A percentile compares a stretch with the other conserved stretches of the same genome.
Conservation (phyloP, 2,797 vertebrate species). For the Cryptoprocta ferox region DNA sequence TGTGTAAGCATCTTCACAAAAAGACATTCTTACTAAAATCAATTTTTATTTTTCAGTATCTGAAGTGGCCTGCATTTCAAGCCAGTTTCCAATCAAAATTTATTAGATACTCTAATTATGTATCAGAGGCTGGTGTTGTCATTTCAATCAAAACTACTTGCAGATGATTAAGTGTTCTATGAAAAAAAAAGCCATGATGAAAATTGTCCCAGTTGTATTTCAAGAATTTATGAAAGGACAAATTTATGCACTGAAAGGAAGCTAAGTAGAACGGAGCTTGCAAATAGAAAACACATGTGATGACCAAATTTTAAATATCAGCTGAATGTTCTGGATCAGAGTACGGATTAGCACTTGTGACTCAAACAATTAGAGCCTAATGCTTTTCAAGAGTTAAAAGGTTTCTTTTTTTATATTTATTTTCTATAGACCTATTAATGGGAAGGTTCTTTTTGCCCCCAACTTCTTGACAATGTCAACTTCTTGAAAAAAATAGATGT, state of each 20-base stretch:
- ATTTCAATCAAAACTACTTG: conserved; percentile 62
- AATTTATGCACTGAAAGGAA: neutral
- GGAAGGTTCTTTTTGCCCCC: neutral
- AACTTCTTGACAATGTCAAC: conserved; percentile 24
- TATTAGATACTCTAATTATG: conserved; percentile 31
- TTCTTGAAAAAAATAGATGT: neutral
- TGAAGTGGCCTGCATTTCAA: conserved; percentile 32
- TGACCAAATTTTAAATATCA: neutral
- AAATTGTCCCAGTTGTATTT: conserved; percentile 25
- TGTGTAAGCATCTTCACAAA: conserved; percentile 20
- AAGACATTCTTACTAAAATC: conserved; percentile 23
- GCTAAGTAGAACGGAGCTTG: conserved; percentile 4
- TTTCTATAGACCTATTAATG: conserved; percentile 44
- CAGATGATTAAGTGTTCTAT: conserved; percentile 65
- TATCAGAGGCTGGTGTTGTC: conserved; percentile 34
- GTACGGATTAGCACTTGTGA: conserved; percentile 24
- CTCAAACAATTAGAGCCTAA: conserved; percentile 51
- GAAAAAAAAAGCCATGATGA: conserved; percentile 37
- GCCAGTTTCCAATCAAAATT: conserved; percentile 52
- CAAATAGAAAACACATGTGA: conserved; percentile 31
- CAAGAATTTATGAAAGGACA: neutral
- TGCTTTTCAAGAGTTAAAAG: conserved; percentile 43
- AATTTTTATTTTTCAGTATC: conserved; percentile 26
- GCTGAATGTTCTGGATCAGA: neutral
- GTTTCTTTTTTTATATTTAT: neutral